A percentile compares a stretch with the other conserved stretches of the same genome.
These are phyloP conservation scores for Mactromeris polynyma DNA, from an alignment of 2,888 invertebrate species.

Conservation along the genomic window DNA sequence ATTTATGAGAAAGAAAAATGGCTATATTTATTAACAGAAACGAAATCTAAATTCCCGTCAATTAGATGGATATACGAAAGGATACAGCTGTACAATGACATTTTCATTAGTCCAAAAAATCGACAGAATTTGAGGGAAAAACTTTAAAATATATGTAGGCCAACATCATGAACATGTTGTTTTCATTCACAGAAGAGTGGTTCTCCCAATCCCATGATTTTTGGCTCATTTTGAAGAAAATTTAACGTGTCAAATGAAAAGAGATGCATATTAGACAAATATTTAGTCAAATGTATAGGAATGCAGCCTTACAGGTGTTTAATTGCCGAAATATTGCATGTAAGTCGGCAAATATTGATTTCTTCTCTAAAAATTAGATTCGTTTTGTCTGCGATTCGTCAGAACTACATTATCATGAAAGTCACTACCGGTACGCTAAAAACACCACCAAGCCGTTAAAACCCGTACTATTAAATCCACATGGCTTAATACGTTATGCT, in stretches of 20 bases:
- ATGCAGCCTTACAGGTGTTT: not conserved
- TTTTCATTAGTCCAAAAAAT: too few relatives aligned
- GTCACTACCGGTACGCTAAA: not conserved
- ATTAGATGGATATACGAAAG: too few relatives aligned
- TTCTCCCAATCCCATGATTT: not conserved
- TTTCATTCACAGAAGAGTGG: too few relatives aligned
- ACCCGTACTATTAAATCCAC: not conserved
- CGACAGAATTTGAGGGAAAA: too few relatives aligned
- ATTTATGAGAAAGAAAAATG: too few relatives aligned
- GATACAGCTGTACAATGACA: too few relatives aligned
- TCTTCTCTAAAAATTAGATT: conserved; percentile 2
- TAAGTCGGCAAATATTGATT: not conserved
- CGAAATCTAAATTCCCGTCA: too few relatives aligned
- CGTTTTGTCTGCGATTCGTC: conserved; percentile 9
- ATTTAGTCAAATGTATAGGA: not conserved
- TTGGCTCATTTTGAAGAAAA: not conserved
- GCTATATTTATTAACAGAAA: too few relatives aligned
- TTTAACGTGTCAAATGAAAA: not conserved
- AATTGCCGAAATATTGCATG: not conserved
- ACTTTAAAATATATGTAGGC: too few relatives aligned
- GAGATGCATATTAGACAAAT: not conserved
- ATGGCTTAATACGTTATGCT: too few relatives aligned
- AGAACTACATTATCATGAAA: conserved; percentile 7
- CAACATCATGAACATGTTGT: too few relatives aligned
- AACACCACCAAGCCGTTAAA: not conserved